phyloP scores from a whole-genome alignment of 2,113 vertebrate genomes.

The Sceloporus undulatus region DNA sequence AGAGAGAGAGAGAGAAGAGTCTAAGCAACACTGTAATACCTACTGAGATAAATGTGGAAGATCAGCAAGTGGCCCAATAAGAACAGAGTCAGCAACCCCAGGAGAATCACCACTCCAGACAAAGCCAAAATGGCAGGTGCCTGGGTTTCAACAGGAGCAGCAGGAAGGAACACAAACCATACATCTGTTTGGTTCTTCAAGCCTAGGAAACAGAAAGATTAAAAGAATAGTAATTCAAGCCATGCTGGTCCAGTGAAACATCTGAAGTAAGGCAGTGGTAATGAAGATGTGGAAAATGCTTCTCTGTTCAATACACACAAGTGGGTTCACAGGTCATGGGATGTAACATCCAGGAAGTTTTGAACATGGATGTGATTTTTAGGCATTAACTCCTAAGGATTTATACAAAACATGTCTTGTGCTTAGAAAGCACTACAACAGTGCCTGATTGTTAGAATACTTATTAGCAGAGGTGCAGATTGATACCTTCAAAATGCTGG shows the following conservation, averaged over 20 bases:
- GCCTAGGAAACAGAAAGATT: constrained; percentile 68
- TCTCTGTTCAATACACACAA: background rate
- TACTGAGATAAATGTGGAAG: constrained; percentile 97
- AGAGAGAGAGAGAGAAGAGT: background rate
- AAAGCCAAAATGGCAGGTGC: constrained; percentile 85
- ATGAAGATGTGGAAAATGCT: background rate
- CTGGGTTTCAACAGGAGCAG: constrained; percentile 83
- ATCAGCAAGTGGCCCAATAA: constrained; percentile 90
- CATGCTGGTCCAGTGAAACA: background rate
- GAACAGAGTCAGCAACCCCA: constrained; percentile 85
- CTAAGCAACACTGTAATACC: constrained; percentile 60
- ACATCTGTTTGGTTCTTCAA: constrained; percentile 86
- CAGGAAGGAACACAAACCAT: constrained; percentile 93
- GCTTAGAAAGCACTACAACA: background rate
- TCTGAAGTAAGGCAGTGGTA: background rate
- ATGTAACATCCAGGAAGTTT: background rate
- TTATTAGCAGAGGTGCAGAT: background rate
- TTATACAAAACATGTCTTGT: background rate
- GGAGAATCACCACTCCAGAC: constrained; percentile 85
- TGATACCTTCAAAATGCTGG: constrained; percentile 88
- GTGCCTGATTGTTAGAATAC: background rate
- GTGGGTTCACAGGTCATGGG: background rate
- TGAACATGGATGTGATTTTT: background rate
- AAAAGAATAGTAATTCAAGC: background rate
- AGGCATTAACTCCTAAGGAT: background rate